These are phyloP conservation scores for Tridacna crocea DNA, from an alignment of 2,888 invertebrate species.

Conservation along the genomic window DNA sequence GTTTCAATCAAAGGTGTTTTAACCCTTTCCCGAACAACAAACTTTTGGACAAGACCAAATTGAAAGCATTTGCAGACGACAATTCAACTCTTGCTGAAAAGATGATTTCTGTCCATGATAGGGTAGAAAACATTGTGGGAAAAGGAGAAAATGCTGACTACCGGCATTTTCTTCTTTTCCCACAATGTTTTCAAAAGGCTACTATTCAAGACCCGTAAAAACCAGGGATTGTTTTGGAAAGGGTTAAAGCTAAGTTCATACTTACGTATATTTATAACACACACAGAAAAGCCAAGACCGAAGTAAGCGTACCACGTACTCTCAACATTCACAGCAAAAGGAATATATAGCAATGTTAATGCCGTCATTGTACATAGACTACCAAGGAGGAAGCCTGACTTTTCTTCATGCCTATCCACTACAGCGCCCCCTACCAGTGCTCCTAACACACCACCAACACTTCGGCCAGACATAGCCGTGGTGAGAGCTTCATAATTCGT, in stretches of 20 bases:
- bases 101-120: no score
- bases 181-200: no score
- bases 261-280: slow-evolving; percentile 30
- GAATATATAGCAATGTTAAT: background rate
- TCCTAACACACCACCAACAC: slow-evolving; percentile 23
- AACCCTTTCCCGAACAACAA: no score
- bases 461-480: slow-evolving; percentile 22
- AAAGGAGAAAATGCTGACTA: background rate
- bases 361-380: background rate
- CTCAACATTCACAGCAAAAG: slow-evolving; percentile 14
- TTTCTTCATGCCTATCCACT: slow-evolving; percentile 20
- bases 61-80: no score
- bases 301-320: slow-evolving; percentile 28
- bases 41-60: no score
- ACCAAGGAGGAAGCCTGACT: slow-evolving; percentile 6
- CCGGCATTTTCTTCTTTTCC: no score
- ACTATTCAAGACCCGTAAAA: no score
- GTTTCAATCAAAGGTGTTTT: no score
- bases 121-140: background rate
- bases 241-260: background rate
- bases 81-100: no score
- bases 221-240: no score
- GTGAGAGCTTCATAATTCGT: slow-evolving; percentile 29
- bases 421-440: slow-evolving; percentile 29
- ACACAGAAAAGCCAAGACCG: slow-evolving; percentile 1